phyloP scores from a whole-genome alignment of 2,113 vertebrate species.

The Corythornis vintsioides region DNA sequence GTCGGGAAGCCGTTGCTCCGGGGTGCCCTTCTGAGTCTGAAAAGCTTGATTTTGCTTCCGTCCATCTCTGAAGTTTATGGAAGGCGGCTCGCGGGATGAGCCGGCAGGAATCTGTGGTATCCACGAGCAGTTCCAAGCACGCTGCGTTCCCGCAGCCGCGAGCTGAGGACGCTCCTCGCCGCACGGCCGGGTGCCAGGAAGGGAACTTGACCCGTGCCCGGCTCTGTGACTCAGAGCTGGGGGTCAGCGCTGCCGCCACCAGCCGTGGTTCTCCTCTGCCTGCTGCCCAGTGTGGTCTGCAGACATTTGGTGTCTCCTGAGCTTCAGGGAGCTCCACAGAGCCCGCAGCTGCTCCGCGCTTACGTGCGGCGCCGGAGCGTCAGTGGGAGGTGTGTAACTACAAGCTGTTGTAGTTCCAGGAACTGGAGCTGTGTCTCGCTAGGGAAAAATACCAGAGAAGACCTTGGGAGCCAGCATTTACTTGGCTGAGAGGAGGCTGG shows the following conservation, averaged over 20 bases:
- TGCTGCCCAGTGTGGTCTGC: rapidly evolving
- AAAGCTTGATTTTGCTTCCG: background rate
- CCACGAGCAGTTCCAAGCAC: background rate
- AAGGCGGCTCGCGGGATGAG: background rate
- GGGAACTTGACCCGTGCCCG: rapidly evolving
- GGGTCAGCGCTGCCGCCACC: background rate
- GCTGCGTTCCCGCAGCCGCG: background rate
- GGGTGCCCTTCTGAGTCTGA: background rate
- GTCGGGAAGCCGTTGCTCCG: rapidly evolving
- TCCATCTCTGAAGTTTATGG: background rate
- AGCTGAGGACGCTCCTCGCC: background rate
- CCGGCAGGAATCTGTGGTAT: slow-evolving; percentile 11
- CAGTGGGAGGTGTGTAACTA: background rate
- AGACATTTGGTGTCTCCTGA: background rate
- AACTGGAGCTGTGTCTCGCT: background rate
- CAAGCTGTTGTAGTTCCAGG: background rate
- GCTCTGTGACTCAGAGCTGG: background rate
- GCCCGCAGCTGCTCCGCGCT: background rate
- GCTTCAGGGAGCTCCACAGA: background rate
- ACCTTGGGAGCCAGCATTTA: background rate
- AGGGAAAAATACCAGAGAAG: background rate
- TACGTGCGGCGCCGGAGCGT: background rate
- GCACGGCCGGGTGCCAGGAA: background rate
- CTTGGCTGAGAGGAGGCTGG: background rate
- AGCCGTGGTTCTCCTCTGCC: background rate